Conservation (phyloP, 2,113 vertebrate species). For the Trogon melanurus region DNA sequence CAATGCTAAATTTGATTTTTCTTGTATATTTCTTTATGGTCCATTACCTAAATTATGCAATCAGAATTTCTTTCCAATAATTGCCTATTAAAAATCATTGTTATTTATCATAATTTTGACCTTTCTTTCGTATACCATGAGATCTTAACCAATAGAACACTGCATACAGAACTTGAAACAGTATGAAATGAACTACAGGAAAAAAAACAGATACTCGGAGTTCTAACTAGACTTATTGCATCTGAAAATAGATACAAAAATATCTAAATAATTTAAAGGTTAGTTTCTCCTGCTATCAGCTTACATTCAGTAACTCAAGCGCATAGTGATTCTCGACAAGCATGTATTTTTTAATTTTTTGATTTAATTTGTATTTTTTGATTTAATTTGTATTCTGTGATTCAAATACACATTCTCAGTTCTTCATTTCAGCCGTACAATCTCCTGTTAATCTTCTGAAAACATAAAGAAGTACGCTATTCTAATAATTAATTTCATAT, state of each 20-base stretch:
- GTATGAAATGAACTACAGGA: neutral
- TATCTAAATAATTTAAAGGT: neutral
- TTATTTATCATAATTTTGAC: slow-evolving; percentile 19
- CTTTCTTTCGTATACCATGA: neutral
- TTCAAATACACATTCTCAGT: neutral
- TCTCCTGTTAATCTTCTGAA: slow-evolving; percentile 28
- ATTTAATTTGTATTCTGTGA: neutral
- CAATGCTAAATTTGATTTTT: neutral
- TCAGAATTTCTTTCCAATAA: neutral
- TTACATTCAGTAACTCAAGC: neutral
- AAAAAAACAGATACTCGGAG: neutral
- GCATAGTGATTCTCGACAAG: neutral
- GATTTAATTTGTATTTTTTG: too few relatives aligned
- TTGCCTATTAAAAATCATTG: neutral
- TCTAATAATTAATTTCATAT: slow-evolving; percentile 55
- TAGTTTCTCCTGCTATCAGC: neutral
- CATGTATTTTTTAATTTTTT: neutral
- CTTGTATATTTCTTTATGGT: neutral
- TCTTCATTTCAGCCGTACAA: neutral
- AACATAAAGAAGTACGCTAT: neutral
- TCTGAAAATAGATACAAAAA: neutral
- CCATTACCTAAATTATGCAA: neutral
- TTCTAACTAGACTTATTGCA: neutral
- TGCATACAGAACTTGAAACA: neutral
- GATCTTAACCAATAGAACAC: slow-evolving; percentile 14